Conservation (phyloP, 2,888 invertebrate genomes). For the Sesia bembeciformis region DNA sequence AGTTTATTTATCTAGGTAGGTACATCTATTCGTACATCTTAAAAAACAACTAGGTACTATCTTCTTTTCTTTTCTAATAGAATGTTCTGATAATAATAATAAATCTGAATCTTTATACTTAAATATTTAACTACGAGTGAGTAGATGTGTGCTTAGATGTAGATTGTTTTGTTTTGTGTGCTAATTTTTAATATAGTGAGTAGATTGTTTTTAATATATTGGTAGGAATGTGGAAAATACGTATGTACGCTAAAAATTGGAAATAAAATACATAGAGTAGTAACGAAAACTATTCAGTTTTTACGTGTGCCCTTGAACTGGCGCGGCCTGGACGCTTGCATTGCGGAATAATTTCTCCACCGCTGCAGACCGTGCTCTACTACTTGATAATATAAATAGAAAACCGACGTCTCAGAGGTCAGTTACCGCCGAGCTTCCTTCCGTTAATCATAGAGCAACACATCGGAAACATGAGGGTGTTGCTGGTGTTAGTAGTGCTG, state of each 20-base stretch:
- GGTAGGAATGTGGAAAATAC: background rate
- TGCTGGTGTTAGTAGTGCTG: constrained; percentile 44
- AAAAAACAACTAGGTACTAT: no score
- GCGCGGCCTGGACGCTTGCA: constrained; percentile 27
- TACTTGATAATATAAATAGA: constrained; percentile 56
- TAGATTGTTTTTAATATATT: no score
- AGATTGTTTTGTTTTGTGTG: no score
- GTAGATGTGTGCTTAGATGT: no score
- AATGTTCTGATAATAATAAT: no score
- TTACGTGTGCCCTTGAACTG: constrained; percentile 52
- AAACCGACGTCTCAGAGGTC: constrained; percentile 45
- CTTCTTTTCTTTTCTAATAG: no score
- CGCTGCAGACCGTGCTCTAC: constrained; percentile 30
- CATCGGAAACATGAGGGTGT: constrained; percentile 36
- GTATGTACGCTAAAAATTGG: background rate
- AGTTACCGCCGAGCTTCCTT: constrained; percentile 60
- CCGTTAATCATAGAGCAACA: constrained; percentile 16
- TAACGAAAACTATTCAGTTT: background rate
- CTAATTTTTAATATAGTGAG: no score
- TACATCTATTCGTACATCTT: no score
- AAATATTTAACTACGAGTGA: no score
- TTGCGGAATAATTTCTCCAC: constrained; percentile 67
- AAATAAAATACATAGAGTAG: background rate
- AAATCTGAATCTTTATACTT: no score
- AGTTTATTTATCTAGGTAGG: no score